phyloP scores from a whole-genome alignment of 2,888 invertebrate species.

The Spodoptera picta region DNA sequence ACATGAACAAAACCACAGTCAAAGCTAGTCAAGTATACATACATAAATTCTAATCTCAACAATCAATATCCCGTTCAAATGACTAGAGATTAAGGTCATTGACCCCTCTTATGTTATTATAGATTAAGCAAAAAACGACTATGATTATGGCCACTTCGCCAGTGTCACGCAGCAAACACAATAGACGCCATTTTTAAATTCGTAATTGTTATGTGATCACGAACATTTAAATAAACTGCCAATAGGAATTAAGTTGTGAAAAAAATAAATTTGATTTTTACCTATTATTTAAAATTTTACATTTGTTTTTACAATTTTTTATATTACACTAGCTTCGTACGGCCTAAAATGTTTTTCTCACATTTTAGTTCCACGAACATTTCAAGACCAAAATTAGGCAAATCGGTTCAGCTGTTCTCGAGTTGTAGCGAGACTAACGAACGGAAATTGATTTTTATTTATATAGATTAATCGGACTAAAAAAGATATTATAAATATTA shows the following conservation, averaged over 20 bases:
- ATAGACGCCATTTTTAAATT: slow-evolving; percentile 40
- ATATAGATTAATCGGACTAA: no score
- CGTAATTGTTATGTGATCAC: slow-evolving; percentile 27
- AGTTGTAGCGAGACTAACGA: no score
- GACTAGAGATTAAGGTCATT: slow-evolving; percentile 12
- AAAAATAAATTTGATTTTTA: neutral
- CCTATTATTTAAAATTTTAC: neutral
- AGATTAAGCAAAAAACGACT: slow-evolving; percentile 52
- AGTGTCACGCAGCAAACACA: slow-evolving; percentile 52
- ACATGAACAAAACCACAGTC: no score
- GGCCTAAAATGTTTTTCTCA: no score
- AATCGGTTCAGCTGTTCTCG: no score
- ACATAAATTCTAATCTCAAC: slow-evolving; percentile 11
- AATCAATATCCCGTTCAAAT: slow-evolving; percentile 23
- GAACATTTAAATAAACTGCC: slow-evolving; percentile 9
- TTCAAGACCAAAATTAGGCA: no score
- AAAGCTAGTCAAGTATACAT: no score
- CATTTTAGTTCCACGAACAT: no score
- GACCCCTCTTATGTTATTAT: slow-evolving; percentile 44
- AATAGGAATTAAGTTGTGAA: neutral
- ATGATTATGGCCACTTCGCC: slow-evolving; percentile 39
- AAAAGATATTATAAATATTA: no score
- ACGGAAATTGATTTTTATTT: no score
- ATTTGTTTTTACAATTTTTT: no score
- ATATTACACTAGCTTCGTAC: no score